A percentile compares a stretch with the other conserved stretches of the same genome.
phyloP scores from a whole-genome alignment of 2,888 invertebrate genomes.

The Perizoma flavofasciatum region DNA sequence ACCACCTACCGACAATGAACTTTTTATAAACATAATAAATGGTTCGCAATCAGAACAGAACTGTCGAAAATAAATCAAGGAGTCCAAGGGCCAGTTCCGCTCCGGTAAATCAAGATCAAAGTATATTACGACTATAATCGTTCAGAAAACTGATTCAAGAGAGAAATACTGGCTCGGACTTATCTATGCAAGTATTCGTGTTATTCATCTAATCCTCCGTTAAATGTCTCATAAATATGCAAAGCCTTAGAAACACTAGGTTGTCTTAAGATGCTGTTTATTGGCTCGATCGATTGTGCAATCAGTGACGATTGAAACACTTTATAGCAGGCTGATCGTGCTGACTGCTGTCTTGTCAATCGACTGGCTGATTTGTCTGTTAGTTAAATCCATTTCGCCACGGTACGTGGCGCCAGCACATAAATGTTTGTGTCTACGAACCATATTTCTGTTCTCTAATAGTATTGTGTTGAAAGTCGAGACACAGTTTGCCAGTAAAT shows the following conservation, averaged over 20 bases:
- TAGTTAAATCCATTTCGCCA: constrained; percentile 48
- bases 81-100: constrained; percentile 18
- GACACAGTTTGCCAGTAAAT: constrained; percentile 35
- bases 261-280: constrained; percentile 50
- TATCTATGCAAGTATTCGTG: constrained; percentile 46
- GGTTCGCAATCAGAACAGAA: constrained; percentile 10
- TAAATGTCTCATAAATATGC: constrained; percentile 60
- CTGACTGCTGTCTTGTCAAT: constrained; percentile 43
- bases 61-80: constrained; percentile 17
- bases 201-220: constrained; percentile 54
- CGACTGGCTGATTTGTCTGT: constrained; percentile 43
- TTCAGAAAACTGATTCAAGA: constrained; percentile 24
- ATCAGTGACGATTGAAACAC: constrained; percentile 42
- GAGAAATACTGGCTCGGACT: constrained; percentile 39
- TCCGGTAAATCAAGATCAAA: constrained; percentile 28
- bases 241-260: constrained; percentile 53
- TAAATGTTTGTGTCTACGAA: constrained; percentile 40
- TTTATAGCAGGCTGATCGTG: constrained; percentile 31
- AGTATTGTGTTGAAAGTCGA: constrained; percentile 38
- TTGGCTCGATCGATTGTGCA: constrained; percentile 52
- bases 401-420: constrained; percentile 37
- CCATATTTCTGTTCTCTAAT: constrained; percentile 38
- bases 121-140: constrained; percentile 21
- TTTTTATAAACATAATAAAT: constrained; percentile 10
- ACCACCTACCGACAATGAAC: constrained; percentile 7